Conservation (phyloP, 1,140 invertebrate genomes). For the Stratiolaelaps scimitus region DNA sequence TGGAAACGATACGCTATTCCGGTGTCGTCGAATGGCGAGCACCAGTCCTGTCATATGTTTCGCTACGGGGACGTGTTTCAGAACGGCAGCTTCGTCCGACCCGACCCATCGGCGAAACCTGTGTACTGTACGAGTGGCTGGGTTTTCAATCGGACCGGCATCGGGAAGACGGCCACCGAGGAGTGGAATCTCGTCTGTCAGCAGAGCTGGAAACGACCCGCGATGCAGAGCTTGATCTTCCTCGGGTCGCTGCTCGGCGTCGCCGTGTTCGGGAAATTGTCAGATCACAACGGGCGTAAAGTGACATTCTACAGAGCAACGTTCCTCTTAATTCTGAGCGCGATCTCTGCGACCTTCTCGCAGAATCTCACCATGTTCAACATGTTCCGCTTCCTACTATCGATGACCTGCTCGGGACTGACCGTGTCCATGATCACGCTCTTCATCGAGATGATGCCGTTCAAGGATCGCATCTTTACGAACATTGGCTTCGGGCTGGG, state of each 20-base stretch:
- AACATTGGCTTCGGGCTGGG: not conserved
- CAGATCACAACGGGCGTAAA: conserved; percentile 6
- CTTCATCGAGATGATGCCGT: not conserved
- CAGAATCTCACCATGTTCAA: not conserved
- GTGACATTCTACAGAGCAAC: conserved; percentile 11
- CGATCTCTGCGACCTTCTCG: not conserved
- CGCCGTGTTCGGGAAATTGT: not conserved
- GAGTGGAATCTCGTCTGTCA: conserved; percentile 1
- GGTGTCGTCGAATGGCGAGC: not conserved
- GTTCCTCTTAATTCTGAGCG: not conserved
- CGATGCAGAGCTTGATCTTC: conserved; percentile 11
- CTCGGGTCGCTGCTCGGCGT: not conserved
- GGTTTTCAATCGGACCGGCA: not conserved
- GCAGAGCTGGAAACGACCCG: not conserved
- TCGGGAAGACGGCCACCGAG: conserved; percentile 4
- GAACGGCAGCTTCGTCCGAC: not conserved
- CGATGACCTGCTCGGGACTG: conserved; percentile 4
- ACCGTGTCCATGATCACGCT: conserved; percentile 3
- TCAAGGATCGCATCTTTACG: not conserved
- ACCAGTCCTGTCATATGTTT: not conserved
- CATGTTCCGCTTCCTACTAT: not conserved
- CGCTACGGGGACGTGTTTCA: not conserved
- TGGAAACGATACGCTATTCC: not conserved
- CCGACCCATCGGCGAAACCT: not conserved
- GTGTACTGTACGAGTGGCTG: not conserved